A percentile compares a stretch with the other conserved stretches of the same genome.
Conservation (phyloP, 1,140 invertebrate species). For the Drosophila ambigua region DNA sequence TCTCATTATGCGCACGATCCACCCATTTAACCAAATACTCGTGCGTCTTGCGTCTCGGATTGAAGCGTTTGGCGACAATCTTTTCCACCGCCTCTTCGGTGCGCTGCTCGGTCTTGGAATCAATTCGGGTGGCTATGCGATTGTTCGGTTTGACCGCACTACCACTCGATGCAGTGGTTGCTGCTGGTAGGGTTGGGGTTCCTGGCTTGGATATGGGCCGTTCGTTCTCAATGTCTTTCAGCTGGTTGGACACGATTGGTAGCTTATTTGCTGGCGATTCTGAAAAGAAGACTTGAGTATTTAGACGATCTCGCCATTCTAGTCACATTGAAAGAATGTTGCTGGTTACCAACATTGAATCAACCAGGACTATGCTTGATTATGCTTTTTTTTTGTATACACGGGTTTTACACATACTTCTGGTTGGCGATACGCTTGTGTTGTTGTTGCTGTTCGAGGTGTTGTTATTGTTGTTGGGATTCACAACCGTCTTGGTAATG, state of each 20-base stretch:
- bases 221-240: constrained; percentile 72
- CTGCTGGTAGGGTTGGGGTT: constrained; percentile 36
- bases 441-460: constrained; percentile 57
- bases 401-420: constrained; percentile 45
- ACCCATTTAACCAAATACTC: constrained; percentile 94
- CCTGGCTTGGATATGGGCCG: constrained; percentile 61
- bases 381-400: neutral
- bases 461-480: constrained; percentile 70
- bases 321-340: too few species aligned
- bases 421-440: constrained; percentile 54
- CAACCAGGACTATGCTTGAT: neutral
- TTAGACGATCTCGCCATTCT: too few species aligned
- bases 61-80: constrained; percentile 91
- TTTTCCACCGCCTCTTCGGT: constrained; percentile 87
- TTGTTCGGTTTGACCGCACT: constrained; percentile 59
- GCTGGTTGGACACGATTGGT: constrained; percentile 51
- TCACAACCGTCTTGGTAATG: constrained; percentile 83
- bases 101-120: constrained; percentile 73
- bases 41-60: constrained; percentile 89
- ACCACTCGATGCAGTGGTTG: neutral
- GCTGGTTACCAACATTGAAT: too few species aligned
- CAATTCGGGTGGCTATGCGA: constrained; percentile 71
- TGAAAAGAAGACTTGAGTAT: constrained; percentile 12
- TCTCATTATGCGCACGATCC: constrained; percentile 89
- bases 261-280: constrained; percentile 56